Evolutionary conservation across 1,140 invertebrate species (phyloP).

Genomic region (Drosophila simulans): DNA sequence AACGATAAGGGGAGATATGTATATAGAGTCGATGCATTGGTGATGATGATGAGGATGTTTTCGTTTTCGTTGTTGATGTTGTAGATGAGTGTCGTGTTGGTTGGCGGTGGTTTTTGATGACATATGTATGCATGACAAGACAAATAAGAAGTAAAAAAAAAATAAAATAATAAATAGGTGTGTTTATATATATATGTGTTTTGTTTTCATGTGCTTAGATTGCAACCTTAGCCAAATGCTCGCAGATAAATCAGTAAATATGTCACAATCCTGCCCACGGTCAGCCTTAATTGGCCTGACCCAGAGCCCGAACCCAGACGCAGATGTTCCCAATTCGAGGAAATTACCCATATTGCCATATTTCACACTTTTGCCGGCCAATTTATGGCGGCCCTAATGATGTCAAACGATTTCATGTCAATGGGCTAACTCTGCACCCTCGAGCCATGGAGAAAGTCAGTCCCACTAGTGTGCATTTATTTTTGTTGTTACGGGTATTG

Average conservation of each 20-base stretch:
- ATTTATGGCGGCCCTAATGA: slow-evolving; percentile 65
- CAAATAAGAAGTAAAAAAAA: slow-evolving; percentile 53
- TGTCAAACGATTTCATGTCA: slow-evolving; percentile 66
- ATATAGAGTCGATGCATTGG: slow-evolving; percentile 51
- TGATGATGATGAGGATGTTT: slow-evolving; percentile 20
- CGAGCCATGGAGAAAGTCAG: slow-evolving; percentile 73
- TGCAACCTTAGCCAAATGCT: slow-evolving; percentile 34
- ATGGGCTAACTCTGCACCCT: slow-evolving; percentile 71
- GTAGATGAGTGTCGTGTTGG: slow-evolving; percentile 49
- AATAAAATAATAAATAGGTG: slow-evolving; percentile 41
- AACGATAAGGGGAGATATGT: slow-evolving; percentile 39
- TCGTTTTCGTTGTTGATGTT: slow-evolving; percentile 55
- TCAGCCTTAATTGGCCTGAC: slow-evolving; percentile 61
- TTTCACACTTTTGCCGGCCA: slow-evolving; percentile 75
- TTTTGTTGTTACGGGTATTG: slow-evolving; percentile 30
- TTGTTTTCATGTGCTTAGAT: slow-evolving; percentile 31
- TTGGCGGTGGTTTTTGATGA: slow-evolving; percentile 43
- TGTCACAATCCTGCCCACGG: slow-evolving; percentile 69
- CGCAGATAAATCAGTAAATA: slow-evolving; percentile 25
- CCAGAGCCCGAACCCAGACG: slow-evolving; percentile 30
- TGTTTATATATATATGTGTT: slow-evolving; percentile 24
- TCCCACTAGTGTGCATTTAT: slow-evolving; percentile 12
- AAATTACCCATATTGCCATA: slow-evolving; percentile 58
- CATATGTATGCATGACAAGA: slow-evolving; percentile 43
- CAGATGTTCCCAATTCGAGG: slow-evolving; percentile 56